These are phyloP conservation scores for Chrysina gloriosa DNA, from an alignment of 2,888 invertebrate species.

Conservation along the genomic window DNA sequence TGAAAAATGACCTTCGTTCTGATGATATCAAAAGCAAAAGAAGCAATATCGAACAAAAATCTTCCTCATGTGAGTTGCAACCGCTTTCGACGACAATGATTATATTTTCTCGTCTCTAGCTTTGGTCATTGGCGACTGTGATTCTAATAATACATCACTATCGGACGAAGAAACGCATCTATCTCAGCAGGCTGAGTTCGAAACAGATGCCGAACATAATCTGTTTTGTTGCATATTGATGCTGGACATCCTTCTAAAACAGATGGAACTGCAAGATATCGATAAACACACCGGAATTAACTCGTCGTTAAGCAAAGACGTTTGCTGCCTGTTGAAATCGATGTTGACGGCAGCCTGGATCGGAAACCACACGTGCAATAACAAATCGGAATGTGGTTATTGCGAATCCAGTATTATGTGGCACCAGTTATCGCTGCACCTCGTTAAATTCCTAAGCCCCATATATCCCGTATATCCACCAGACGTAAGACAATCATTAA, in stretches of 20 bases:
- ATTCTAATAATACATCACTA: constrained; percentile 75
- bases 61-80: constrained; percentile 13
- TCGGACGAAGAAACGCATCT: constrained; percentile 76
- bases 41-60: constrained; percentile 51
- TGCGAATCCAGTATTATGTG: constrained; percentile 95
- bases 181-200: constrained; percentile 74
- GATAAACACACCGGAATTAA: constrained; percentile 83
- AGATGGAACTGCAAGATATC: constrained; percentile 91
- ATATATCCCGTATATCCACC: constrained; percentile 79
- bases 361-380: constrained; percentile 72
- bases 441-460: constrained; percentile 84
- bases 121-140: constrained; percentile 74
- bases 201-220: constrained; percentile 79
- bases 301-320: constrained; percentile 79
- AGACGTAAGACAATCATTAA: constrained; percentile 71
- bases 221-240: constrained; percentile 96
- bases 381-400: constrained; percentile 83
- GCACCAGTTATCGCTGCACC: constrained; percentile 88
- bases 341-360: constrained; percentile 82
- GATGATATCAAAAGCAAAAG: constrained; percentile 63
- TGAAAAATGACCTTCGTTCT: constrained; percentile 68
- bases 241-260: constrained; percentile 94
- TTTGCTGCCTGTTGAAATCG: constrained; percentile 78
- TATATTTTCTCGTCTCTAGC: constrained; percentile 62
- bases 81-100: not conserved